phyloP scores from a whole-genome alignment of 2,113 vertebrate genomes.

The Platysternon megacephalum region DNA sequence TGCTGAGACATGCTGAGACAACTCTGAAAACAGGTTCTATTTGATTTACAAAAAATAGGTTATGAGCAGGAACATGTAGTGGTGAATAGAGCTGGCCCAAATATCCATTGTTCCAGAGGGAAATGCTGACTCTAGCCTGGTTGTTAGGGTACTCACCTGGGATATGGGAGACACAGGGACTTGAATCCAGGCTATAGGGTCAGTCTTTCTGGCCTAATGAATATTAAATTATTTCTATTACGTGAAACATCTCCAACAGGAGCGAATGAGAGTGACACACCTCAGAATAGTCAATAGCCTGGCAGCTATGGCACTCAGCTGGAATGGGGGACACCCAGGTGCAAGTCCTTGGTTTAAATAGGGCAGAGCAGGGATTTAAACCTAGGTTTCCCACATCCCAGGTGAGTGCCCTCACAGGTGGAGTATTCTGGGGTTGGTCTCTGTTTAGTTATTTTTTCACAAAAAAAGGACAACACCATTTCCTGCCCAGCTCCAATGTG shows the following conservation, averaged over 20 bases:
- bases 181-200: not conserved
- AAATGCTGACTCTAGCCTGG: not conserved
- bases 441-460: not conserved
- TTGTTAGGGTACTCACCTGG: not conserved
- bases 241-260: not conserved
- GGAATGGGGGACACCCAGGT: not conserved
- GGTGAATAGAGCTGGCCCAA: not conserved
- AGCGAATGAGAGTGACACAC: not conserved
- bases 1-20: no score
- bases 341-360: not conserved
- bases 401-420: not conserved
- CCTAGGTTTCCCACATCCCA: not conserved
- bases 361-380: not conserved
- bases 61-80: fast-evolving
- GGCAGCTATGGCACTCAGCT: not conserved
- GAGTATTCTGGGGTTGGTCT: not conserved
- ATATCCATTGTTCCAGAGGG: not conserved
- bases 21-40: not conserved
- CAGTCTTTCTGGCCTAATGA: no score
- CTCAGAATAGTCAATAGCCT: not conserved
- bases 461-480: not conserved
- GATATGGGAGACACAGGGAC: not conserved
- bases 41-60: constrained; percentile 26
- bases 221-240: not conserved
- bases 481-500: not conserved